Conservation (phyloP, 2,797 vertebrate species). For the Agapornis canus region DNA sequence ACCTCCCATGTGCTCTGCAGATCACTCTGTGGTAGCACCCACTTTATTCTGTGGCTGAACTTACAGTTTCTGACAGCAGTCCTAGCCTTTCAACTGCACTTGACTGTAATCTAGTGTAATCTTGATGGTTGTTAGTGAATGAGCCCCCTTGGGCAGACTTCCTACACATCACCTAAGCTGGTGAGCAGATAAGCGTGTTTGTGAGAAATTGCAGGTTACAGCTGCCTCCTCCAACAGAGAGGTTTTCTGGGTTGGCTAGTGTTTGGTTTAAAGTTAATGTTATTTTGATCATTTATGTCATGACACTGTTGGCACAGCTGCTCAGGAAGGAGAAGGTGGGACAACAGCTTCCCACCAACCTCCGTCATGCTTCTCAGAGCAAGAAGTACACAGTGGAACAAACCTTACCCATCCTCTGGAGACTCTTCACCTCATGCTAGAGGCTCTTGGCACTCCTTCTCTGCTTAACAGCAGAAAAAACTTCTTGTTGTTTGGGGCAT, state of each 20-base stretch:
- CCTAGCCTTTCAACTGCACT: not conserved
- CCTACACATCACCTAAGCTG: not conserved
- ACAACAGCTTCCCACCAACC: not conserved
- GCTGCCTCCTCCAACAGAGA: not conserved
- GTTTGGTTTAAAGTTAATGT: not conserved
- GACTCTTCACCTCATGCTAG: not conserved
- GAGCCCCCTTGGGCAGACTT: not conserved
- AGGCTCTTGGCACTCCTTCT: not conserved
- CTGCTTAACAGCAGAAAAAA: not conserved
- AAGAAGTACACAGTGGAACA: not conserved
- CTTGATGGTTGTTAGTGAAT: not conserved
- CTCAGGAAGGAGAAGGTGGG: not conserved
- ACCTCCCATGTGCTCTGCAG: not conserved
- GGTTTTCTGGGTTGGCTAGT: not conserved
- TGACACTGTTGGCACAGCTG: not conserved
- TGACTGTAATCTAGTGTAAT: not conserved
- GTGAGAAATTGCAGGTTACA: not conserved
- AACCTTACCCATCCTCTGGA: not conserved
- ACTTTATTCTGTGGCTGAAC: not conserved
- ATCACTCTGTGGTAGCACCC: not conserved
- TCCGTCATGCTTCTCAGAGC: not conserved
- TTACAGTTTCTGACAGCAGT: not conserved
- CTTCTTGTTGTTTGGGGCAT: not conserved
- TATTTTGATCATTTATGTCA: not conserved
- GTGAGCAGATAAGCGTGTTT: not conserved